These are phyloP conservation scores for Sorex fumeus DNA, from an alignment of 2,113 vertebrate species.

Conservation along the genomic window DNA sequence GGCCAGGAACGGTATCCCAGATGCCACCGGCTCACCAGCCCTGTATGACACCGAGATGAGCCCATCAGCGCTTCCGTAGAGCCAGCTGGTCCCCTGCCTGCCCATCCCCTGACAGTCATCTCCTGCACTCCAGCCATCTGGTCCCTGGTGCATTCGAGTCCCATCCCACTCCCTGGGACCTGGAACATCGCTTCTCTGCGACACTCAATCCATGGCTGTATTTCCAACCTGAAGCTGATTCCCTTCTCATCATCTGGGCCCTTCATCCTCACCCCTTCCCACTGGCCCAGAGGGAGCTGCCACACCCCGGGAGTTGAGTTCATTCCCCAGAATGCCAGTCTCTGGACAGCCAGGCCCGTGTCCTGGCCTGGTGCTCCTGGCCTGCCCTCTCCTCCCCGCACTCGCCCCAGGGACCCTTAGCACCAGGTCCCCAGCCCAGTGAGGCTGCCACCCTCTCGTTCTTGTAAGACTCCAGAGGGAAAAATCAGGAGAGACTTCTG, in stretches of 20 bases:
- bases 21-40: background rate
- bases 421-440: background rate
- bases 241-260: background rate
- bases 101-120: background rate
- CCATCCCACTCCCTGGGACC: background rate
- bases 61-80: conserved; percentile 10
- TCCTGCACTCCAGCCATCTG: conserved; percentile 9
- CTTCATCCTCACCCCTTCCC: background rate
- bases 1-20: background rate
- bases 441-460: background rate
- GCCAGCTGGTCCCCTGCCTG: conserved; percentile 24
- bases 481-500: background rate
- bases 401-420: background rate
- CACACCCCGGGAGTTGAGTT: background rate
- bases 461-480: background rate
- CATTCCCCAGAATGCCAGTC: background rate
- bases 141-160: background rate
- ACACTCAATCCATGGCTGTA: background rate
- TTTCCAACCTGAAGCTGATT: background rate
- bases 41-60: background rate
- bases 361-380: too few species aligned
- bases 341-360: background rate
- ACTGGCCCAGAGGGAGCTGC: conserved; percentile 20
- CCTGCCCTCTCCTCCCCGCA: background rate
- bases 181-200: background rate